Evolutionary conservation across 2,113 vertebrate genomes (phyloP).

Genomic region (Diadophis punctatus): DNA sequence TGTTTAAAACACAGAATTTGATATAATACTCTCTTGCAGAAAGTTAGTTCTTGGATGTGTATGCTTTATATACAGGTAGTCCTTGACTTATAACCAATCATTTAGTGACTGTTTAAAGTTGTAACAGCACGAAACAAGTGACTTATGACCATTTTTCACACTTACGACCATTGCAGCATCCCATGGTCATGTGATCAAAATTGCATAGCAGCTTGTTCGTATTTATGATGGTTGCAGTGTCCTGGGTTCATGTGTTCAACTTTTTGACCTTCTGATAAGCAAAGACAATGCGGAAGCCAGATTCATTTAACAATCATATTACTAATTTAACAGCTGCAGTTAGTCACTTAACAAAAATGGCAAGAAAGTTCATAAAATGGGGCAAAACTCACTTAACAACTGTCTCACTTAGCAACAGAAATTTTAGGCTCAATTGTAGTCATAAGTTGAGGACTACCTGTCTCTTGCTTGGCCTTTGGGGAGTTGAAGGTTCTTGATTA

Average conservation of each 20-base stretch:
- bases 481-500: background rate
- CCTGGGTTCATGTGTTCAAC: background rate
- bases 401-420: background rate
- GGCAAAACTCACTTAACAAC: background rate
- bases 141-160: background rate
- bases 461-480: background rate
- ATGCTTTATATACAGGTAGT: background rate
- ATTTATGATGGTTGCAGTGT: background rate
- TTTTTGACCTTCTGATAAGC: background rate
- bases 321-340: background rate
- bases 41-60: background rate
- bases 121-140: background rate
- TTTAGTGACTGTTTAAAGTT: background rate
- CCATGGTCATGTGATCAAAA: background rate
- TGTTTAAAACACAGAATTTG: background rate
- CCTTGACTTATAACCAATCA: background rate
- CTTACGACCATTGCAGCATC: background rate
- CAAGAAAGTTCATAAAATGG: background rate
- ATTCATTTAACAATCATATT: background rate
- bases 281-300: background rate
- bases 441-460: background rate
- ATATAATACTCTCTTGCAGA: background rate
- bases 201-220: background rate
- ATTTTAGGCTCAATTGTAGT: too few species aligned
- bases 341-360: background rate